Base-by-base conservation (phyloP, 2,113 vertebrate species). In the Microtus montanus region DNA sequence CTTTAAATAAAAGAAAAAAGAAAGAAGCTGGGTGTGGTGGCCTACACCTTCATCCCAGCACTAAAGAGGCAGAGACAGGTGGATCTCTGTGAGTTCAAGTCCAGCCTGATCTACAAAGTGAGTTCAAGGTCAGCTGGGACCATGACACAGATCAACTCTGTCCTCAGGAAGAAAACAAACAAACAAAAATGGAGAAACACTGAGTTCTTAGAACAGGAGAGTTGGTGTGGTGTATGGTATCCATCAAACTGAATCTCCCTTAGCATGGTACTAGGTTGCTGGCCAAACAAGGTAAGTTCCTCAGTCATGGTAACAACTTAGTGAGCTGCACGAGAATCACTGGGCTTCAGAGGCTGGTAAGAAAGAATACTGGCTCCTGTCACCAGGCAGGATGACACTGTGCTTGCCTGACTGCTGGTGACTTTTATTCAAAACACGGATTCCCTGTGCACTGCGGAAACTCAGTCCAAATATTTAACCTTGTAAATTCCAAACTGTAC, bases 401-500 rank as follows among this genome's bases (percentile, higher is more conserved):
- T 66, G 7, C 5, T 4, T 54, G 35, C 9, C 70, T 89, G 77
- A 87, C 44, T 92, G 22, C 28, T 64, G 54, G 19, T 52, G 20
- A 12, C 38, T 80, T 91, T 75, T 88, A 92, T 33, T 85, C 73
- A 78, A 95, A 90, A 88, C n/a, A 73, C 0, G 6, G 26, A 82
- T 93, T 73, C 38, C 33, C 38, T 4, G 38, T 26, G 74, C 13
- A 64, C 11, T 85, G 90, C 63, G 33, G 49, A 93, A 96, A 54
- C 8, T 58, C 30, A 44, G 26, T 58, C 70, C 77, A 96, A 77
- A 38, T 95, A 52, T 20, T 17, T 71, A 41, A 44, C 91, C 54
- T 95, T 66, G 64, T 77, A 91, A 96, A 96, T 79, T 92, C 54
- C 91, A 94, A 97, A 92, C 70, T 2, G 2, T 70, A 66, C 13